Conservation (phyloP, 2,113 vertebrate genomes). For the Chaetodon auriga region DNA sequence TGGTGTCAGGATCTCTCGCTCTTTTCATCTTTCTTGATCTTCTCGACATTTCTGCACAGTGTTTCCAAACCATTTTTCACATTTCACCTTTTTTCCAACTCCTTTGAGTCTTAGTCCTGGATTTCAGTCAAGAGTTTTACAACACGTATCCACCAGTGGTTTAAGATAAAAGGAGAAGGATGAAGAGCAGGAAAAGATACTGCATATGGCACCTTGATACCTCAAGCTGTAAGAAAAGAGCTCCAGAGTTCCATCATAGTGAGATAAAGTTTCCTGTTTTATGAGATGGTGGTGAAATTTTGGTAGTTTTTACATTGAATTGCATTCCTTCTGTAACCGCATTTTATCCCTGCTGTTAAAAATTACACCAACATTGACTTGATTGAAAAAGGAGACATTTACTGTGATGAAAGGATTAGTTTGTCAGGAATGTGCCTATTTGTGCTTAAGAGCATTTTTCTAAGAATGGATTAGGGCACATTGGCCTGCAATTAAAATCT, state of each 20-base stretch:
- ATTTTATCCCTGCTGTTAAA: neutral
- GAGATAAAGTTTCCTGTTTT: neutral
- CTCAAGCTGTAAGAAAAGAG: slow-evolving; percentile 29
- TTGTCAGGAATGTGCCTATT: neutral
- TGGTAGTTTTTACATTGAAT: neutral
- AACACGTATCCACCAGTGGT: slow-evolving; percentile 61
- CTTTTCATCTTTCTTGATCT: slow-evolving; percentile 52
- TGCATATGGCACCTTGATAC: neutral
- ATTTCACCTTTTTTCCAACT: neutral
- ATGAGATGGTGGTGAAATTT: neutral
- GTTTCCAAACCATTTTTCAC: neutral
- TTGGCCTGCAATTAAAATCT: neutral
- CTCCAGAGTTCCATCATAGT: slow-evolving; percentile 5
- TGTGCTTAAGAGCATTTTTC: neutral
- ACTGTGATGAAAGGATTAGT: neutral
- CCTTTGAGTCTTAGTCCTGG: slow-evolving; percentile 31
- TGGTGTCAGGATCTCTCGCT: slow-evolving; percentile 9
- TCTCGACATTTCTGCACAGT: slow-evolving; percentile 19
- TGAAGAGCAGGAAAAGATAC: slow-evolving; percentile 26
- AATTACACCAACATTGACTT: neutral
- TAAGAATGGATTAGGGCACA: neutral
- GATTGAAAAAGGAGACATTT: neutral
- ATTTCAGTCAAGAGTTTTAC: slow-evolving; percentile 58
- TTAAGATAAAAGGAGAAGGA: slow-evolving; percentile 58
- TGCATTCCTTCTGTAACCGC: neutral